phyloP scores from a whole-genome alignment of 2,888 invertebrate species.

The Epinotia nisella region DNA sequence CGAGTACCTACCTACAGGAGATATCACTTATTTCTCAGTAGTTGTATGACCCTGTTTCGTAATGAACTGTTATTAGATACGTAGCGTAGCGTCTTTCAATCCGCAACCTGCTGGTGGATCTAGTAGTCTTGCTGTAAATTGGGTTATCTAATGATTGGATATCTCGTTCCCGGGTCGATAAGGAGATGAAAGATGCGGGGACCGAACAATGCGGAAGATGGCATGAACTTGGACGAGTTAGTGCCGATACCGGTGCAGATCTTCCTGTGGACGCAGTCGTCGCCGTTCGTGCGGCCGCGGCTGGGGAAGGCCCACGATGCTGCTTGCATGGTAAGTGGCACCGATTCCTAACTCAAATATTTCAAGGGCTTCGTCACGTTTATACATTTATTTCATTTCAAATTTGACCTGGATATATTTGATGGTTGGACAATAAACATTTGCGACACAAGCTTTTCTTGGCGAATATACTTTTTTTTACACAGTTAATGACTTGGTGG shows the following conservation, averaged over 20 bases:
- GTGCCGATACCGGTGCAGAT: constrained; percentile 98
- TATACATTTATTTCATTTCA: not conserved
- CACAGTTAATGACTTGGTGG: too few relatives aligned
- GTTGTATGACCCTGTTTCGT: too few relatives aligned
- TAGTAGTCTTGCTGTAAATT: not conserved
- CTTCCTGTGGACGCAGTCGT: constrained; percentile 98
- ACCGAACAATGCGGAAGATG: constrained; percentile 81
- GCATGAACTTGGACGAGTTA: constrained; percentile 88
- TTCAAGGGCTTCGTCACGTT: not conserved
- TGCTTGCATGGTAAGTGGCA: constrained; percentile 94
- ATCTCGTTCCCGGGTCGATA: constrained; percentile 4
- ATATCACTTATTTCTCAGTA: too few relatives aligned
- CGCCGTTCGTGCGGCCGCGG: constrained; percentile 98
- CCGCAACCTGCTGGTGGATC: not conserved
- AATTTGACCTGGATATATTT: not conserved
- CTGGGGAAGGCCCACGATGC: constrained; percentile 98
- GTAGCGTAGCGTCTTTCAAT: too few relatives aligned
- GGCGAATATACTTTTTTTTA: too few relatives aligned
- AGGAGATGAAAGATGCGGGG: constrained; percentile 56
- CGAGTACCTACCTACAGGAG: too few relatives aligned
- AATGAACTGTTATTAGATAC: too few relatives aligned
- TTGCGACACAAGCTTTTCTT: too few relatives aligned
- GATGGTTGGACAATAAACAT: not conserved
- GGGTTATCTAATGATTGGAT: not conserved
- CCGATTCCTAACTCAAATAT: not conserved